phyloP scores from a whole-genome alignment of 2,888 invertebrate genomes.

The Nephrotoma guestfalica region DNA sequence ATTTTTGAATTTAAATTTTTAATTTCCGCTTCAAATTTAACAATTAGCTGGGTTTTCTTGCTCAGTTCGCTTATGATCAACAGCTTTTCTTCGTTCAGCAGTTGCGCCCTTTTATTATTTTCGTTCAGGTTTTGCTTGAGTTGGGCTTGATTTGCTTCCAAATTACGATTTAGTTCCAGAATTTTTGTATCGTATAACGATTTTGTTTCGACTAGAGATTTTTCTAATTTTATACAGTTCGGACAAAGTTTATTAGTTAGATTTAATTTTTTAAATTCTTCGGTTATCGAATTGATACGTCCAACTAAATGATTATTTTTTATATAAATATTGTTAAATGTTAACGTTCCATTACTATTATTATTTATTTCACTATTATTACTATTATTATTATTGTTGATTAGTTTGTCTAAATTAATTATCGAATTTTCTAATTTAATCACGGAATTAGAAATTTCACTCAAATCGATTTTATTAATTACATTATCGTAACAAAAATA shows the following conservation, averaged over 20 bases:
- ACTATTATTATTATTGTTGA: neutral
- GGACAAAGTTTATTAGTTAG: neutral
- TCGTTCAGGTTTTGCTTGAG: neutral
- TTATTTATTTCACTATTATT: neutral
- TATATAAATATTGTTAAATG: neutral
- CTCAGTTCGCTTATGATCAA: neutral
- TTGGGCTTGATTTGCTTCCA: neutral
- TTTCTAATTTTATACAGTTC: conserved; percentile 1
- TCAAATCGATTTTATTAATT: conserved; percentile 22
- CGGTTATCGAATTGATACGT: neutral
- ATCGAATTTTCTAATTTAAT: conserved; percentile 19
- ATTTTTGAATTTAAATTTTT: neutral
- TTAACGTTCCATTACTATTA: neutral
- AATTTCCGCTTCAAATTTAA: neutral
- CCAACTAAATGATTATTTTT: neutral
- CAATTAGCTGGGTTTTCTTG: neutral
- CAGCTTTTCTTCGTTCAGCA: neutral
- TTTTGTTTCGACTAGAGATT: neutral
- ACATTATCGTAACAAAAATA: conserved; percentile 22
- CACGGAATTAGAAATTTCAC: conserved; percentile 22
- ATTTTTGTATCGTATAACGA: neutral
- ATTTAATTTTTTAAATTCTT: conserved; percentile 9
- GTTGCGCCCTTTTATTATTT: neutral
- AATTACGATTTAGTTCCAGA: neutral
- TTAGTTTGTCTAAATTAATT: neutral